These are phyloP conservation scores for Hyles lineata DNA, from an alignment of 2,888 invertebrate genomes.

Conservation along the genomic window DNA sequence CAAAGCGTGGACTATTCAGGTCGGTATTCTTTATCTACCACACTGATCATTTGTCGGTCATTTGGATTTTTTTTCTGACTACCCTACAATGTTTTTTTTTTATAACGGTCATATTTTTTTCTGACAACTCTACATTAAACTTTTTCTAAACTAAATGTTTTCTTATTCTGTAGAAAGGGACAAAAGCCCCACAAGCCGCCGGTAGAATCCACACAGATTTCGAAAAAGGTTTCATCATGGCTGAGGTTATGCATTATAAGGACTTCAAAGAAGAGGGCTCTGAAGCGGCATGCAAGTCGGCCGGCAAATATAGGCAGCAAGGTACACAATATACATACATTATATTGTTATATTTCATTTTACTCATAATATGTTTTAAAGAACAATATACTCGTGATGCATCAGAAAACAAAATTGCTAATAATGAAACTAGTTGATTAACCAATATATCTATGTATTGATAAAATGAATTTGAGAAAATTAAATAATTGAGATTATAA, in stretches of 20 bases:
- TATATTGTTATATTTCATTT: not conserved
- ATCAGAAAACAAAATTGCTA: no score
- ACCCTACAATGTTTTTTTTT: not conserved
- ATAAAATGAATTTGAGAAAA: no score
- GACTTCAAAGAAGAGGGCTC: conserved; percentile 98
- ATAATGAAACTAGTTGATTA: no score
- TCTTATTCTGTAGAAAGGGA: conserved; percentile 89
- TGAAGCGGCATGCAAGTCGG: conserved; percentile 95
- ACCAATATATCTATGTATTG: no score
- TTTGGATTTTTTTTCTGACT: no score
- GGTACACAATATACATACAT: conserved; percentile 87
- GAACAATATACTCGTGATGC: no score
- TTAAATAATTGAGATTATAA: not conserved
- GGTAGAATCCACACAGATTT: conserved; percentile 99
- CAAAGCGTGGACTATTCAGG: conserved; percentile 99
- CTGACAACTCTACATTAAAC: no score
- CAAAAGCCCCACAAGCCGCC: conserved; percentile 99
- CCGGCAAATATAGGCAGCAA: conserved; percentile 99
- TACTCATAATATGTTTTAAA: not conserved
- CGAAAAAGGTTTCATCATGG: conserved; percentile 99
- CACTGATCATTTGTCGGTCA: no score
- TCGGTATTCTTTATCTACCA: conserved; percentile 55
- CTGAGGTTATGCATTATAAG: conserved; percentile 99
- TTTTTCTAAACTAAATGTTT: not conserved
- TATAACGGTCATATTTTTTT: no score